phyloP scores from a whole-genome alignment of 2,113 vertebrate species.

The Kryptolebias marmoratus region DNA sequence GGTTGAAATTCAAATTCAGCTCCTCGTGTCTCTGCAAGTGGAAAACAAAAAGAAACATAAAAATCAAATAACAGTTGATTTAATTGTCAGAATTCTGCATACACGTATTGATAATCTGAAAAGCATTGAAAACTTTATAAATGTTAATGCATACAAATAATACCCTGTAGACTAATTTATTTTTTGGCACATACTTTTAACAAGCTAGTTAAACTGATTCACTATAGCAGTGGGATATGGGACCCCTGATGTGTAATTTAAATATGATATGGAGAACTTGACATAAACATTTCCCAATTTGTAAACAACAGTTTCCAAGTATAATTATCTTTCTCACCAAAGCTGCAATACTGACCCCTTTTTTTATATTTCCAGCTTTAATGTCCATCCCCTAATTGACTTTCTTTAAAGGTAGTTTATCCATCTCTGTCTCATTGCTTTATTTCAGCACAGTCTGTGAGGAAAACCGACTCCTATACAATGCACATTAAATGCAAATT shows the following conservation, averaged over 20 bases:
- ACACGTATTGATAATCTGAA: not conserved
- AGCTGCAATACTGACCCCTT: not conserved
- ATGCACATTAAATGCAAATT: constrained; percentile 45
- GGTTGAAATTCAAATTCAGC: constrained; percentile 59
- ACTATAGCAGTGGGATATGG: not conserved
- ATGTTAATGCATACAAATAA: not conserved
- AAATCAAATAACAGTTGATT: constrained; percentile 6
- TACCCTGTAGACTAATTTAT: not conserved
- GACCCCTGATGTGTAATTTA: not conserved
- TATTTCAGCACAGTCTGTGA: constrained; percentile 8
- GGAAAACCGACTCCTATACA: constrained; percentile 25
- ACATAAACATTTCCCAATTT: constrained; percentile 6
- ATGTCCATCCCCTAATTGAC: constrained; percentile 46
- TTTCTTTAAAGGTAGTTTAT: constrained; percentile 28
- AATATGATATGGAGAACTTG: constrained; percentile 19
- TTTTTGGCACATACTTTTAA: not conserved
- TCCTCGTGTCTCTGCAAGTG: constrained; percentile 5
- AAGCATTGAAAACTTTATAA: not conserved
- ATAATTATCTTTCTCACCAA: constrained; percentile 4
- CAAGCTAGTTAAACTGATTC: not conserved
- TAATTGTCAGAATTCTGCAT: constrained; percentile 15
- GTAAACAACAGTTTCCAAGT: constrained; percentile 32
- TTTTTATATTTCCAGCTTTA: constrained; percentile 38
- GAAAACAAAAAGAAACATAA: constrained; percentile 12
- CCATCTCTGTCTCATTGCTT: constrained; percentile 36